Base-by-base conservation (phyloP, 2,888 invertebrate genomes). In the Ischnura elegans region DNA sequence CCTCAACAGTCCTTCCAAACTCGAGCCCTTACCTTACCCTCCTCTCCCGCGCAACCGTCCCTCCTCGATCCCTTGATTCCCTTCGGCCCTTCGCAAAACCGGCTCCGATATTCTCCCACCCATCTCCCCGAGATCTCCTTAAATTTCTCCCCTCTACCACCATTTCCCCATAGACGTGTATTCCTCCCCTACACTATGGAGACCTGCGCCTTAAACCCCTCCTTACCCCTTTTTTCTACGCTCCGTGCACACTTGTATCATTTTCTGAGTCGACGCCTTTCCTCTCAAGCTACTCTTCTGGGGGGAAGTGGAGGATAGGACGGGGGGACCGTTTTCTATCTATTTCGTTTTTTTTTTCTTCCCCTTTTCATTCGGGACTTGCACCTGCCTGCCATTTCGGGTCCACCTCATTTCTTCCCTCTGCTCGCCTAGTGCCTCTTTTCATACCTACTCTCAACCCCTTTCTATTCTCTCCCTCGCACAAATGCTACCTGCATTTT, bases 41-140 rank as follows among this genome's bases (percentile, higher is more conserved):
- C 4, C 66, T 2, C 66, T 29, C 66, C 36, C 13, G 8, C 66
- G 66, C 29, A 4, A 4, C 36, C 13, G 2, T n/a, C 76, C 76
- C n/a, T 6, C 61, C 21, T n/a, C 61, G 2, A 29, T 29, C 76
- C 36, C 76, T 10, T 36, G 76, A 36, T 29, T 25, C 76, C 76
- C 76, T 13, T n/a, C 76, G n/a, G 61, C 21, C 76, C 76, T 76
- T 36, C 36, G 29, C 36, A 29, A 61, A n/a, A 76, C 76, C 76
- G 36, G 25, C 29, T 76, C 76, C 76, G 10, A 29, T 76, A 76
- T 76, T 76, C 76, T n/a, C 76, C 29, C 76, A 76, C 76, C 76
- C 76, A 76, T 76, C 76, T 76, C 76, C n/a, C 76, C 76, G 76
- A 36, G 76, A 76, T 76, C 76, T 76, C 76, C 76, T 76, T 76